Conservation (phyloP, 2,113 vertebrate genomes). For the Perca flavescens region DNA sequence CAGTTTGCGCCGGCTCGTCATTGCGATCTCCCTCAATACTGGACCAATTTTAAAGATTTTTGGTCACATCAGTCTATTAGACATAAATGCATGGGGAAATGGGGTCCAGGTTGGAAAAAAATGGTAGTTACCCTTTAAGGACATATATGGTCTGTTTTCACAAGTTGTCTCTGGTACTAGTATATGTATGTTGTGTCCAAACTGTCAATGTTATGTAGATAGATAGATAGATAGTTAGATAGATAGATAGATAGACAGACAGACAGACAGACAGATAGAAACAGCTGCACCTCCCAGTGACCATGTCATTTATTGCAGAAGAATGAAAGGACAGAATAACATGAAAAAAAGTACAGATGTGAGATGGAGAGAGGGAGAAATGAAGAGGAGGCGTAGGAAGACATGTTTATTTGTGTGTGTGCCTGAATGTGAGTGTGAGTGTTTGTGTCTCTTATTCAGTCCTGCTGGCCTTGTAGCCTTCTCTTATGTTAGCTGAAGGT, state of each 20-base stretch:
- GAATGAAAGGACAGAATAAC: constrained; percentile 31
- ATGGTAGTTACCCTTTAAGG: background rate
- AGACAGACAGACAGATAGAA: constrained; percentile 2
- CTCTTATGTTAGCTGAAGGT: constrained; percentile 82
- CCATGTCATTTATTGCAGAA: constrained; percentile 13
- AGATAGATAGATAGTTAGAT: constrained; percentile 11
- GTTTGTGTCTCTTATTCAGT: constrained; percentile 64
- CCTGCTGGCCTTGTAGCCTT: constrained; percentile 78
- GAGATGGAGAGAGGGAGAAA: constrained; percentile 16
- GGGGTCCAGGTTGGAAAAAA: no score
- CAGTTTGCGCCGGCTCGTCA: no score
- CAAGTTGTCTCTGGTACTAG: background rate
- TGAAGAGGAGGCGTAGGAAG: constrained; percentile 41
- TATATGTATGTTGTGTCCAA: background rate
- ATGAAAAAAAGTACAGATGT: constrained; percentile 9
- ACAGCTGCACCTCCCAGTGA: background rate
- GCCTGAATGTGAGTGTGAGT: constrained; percentile 15
- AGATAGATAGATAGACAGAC: constrained; percentile 3
- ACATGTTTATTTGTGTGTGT: constrained; percentile 28
- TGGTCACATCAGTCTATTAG: no score
- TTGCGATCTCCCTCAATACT: no score
- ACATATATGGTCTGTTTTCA: background rate
- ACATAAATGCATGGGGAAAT: no score
- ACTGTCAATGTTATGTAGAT: background rate
- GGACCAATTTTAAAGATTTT: no score